A percentile compares a stretch with the other conserved stretches of the same genome.
Conservation (phyloP, 2,797 vertebrate species). For the Eremophila alpestris region DNA sequence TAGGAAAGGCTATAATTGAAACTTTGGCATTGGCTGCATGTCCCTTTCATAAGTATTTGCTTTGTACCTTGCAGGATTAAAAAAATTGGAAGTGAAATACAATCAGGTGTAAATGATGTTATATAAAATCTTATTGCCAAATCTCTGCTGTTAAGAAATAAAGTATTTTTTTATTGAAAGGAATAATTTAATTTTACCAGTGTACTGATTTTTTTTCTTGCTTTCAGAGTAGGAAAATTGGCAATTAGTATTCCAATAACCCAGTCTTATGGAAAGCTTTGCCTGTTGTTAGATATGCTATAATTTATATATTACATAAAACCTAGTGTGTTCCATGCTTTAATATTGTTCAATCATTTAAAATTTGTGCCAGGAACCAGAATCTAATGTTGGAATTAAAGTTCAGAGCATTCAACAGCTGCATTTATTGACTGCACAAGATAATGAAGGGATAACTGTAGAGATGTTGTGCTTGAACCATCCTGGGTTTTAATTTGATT, state of each 20-base stretch:
- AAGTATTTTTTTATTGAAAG: conserved; percentile 10
- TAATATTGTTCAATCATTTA: conserved; percentile 37
- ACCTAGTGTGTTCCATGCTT: neutral
- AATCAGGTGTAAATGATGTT: neutral
- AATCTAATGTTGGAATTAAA: conserved; percentile 15
- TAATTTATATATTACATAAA: neutral
- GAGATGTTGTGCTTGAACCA: conserved; percentile 16
- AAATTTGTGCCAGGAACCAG: conserved; percentile 21
- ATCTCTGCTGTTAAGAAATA: conserved; percentile 2
- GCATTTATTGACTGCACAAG: neutral
- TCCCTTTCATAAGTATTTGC: neutral
- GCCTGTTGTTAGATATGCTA: neutral
- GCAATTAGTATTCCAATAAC: conserved; percentile 16
- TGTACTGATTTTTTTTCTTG: neutral
- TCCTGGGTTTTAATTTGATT: conserved; percentile 20
- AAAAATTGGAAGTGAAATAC: neutral
- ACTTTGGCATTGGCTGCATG: neutral
- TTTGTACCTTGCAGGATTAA: conserved; percentile 16
- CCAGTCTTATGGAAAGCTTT: neutral
- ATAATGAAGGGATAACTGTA: conserved; percentile 9
- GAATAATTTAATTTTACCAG: neutral
- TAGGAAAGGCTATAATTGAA: neutral
- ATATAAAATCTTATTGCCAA: neutral
- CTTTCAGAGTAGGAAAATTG: conserved; percentile 12
- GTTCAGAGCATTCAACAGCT: neutral